Base-by-base conservation (phyloP, 1,140 invertebrate genomes). In the Archivesica marissinica region DNA sequence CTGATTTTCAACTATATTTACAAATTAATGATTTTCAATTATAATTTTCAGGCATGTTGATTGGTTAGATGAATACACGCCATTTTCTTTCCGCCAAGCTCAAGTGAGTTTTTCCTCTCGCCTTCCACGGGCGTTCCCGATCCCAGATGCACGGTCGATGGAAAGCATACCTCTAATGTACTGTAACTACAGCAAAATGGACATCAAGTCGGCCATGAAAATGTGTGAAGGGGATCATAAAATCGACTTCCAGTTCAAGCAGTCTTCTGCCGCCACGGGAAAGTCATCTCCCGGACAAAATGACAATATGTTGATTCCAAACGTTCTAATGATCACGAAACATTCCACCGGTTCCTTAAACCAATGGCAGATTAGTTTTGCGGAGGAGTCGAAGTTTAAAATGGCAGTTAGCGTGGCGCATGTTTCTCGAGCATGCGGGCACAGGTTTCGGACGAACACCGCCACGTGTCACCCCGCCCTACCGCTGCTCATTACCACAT, bases 71-170 rank as follows among this genome's bases (percentile, higher is more conserved):
- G 99, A 99, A 94, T 97, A 97, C 88, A 97, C 97, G 93, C 97
- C 98, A 0, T 98, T 98, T 23, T 97, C 97, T 33, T 99, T 99
- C 92, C 95, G 99, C 7, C 99, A 99, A 94, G 98, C 98, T 30
- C 98, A 99, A 94, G 98, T 99, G 39, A 99, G 98, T 33, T 99
- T 99, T 94, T 98, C 98, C 0, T 99, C 98, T 0, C 95, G 99
- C 76, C 98, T 99, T 82, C 99, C 99, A 0, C 96, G 97, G 85
- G 99, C 98, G 15, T 98, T 99, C 94, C 99, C 99, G 7, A 94
- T 99, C n/a, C 98, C 98, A 15, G 99, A 99, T 94, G 98, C 99
- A 17, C 97, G 98, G 87, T 99, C 98, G 6, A 99, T 99, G 97
- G 98, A 98, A 47, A 97, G 98, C 54, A 97, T 97, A 88, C 96